These are phyloP conservation scores for Tipula helvola DNA, from an alignment of 2,888 invertebrate species.

Conservation along the genomic window DNA sequence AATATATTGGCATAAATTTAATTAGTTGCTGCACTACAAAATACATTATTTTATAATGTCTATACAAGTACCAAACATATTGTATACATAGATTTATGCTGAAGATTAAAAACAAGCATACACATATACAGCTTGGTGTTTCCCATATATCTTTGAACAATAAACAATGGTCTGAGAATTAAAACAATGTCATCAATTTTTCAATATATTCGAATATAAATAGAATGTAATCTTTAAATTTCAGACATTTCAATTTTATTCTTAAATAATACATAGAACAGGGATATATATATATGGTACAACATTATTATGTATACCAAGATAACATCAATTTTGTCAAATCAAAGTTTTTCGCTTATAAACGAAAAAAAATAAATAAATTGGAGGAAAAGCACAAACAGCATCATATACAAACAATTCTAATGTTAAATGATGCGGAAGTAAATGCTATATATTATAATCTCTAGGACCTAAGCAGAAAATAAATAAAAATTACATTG, in stretches of 20 bases:
- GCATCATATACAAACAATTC: neutral
- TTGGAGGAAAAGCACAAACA: neutral
- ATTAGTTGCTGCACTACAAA: too few species aligned
- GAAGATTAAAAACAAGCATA: too few species aligned
- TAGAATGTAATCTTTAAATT: neutral
- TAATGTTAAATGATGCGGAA: neutral
- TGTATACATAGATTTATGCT: too few species aligned
- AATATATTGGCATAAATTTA: too few species aligned
- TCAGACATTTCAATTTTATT: neutral
- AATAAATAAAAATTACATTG: neutral
- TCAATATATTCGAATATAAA: neutral
- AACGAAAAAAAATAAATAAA: too few species aligned
- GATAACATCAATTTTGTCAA: neutral
- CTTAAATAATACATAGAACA: neutral
- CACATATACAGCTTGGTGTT: neutral
- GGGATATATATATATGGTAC: neutral
- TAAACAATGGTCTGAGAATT: neutral
- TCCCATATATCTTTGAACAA: neutral
- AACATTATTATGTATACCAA: neutral
- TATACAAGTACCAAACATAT: too few species aligned
- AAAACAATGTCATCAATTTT: neutral
- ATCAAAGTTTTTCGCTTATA: neutral
- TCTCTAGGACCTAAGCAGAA: neutral
- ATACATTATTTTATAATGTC: too few species aligned
- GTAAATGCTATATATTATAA: neutral